Evolutionary conservation across 2,113 vertebrate species (phyloP), one percentile per base, ranked within the genome.

Genomic region (Amazona vittata): DNA sequence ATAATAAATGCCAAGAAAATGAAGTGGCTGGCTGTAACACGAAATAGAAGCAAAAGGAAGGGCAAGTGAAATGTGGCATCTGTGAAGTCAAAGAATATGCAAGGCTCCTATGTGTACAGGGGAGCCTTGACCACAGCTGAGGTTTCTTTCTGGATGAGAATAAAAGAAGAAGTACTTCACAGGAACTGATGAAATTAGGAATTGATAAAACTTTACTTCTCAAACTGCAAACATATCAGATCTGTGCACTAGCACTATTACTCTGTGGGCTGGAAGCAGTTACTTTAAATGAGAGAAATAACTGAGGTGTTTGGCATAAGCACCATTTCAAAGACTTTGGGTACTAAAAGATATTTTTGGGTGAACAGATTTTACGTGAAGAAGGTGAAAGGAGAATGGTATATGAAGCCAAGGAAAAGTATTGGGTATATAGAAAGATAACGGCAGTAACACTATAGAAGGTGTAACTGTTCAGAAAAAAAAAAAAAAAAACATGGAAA

Each of bases 1-100:
- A 76, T 93, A 91, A 84, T 82, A 96, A 96, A 95, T 95, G 86
- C 77, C 93, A 86, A 64, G 83, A 93, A 94, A 93, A 95, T 84
- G 50, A 95, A 96, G 59, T 41, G 57, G 5, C 47, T 41, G 57
- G 6, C 44, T 89, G 47, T n/a, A 86, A 76, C 55, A 52, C 10
- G 65, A 77, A 86, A 89, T 82, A 83, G 60, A 89, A 70, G 39
- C 60, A 96, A 39, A 44, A 64, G 14, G 69, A 92, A 93, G 47
- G 77, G 29, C 24, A 89, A 86, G 35, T 39, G 69, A 89, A 86
- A 93, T 68, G 47, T 78, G 74, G 5, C 26, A 60, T 67, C 33
- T 60, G 24, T 49, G 26, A 86, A 86, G 33, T 86, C 29, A 74
- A 91, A 78, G 33, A 60, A 71, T 29, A 43, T 44, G 15, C 35